Base-by-base conservation (phyloP, 1,140 invertebrate genomes). In the Hylaeus volcanicus region DNA sequence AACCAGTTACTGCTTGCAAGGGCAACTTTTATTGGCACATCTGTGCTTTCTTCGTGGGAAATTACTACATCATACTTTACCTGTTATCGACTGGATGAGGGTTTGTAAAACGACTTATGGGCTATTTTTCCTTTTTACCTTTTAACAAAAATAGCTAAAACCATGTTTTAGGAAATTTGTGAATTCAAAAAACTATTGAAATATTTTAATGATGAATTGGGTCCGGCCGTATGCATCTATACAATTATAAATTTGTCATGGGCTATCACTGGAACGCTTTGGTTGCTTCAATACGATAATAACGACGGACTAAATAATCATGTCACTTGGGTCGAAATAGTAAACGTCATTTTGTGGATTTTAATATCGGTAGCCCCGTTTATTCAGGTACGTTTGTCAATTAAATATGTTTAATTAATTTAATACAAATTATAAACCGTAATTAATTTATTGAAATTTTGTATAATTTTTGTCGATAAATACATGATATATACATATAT, bases 1-100 rank as follows among this genome's bases (percentile, higher is more conserved):
- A 74, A 96, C 96, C 3, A 97, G 96, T 92, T 97, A 97, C 85
- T 97, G 96, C 84, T 93, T 97, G 12, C 96, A 97, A 92, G 96
- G 96, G n/a, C 96, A 97, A 91, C 92, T 97, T 72, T 89, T 97
- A 61, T 95, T 95, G 70, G 95, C 95, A 2, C 96, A 97, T 90
- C 92, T 97, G 11, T 94, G 95, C 81, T 96, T 96, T 86, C 89
- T 97, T 12, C 94, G 95, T 82, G 95, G 95, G 61, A 96, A 96
- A 83, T 88, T 97, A 60, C 90, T 96, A 11, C 96, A 97, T 89
- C 94, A 96, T 86, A 95, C 95, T 56, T 94, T 96, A 39, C 94
- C 95, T 51, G 94, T 96, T 0, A 90, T 96, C 14, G 96, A 96
- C 83, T 97, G 96, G 96, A 97, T 97, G 95, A 94, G 95, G 86